These are phyloP conservation scores for Ectropis grisescens DNA, from an alignment of 1,140 invertebrate genomes.

Conservation along the genomic window DNA sequence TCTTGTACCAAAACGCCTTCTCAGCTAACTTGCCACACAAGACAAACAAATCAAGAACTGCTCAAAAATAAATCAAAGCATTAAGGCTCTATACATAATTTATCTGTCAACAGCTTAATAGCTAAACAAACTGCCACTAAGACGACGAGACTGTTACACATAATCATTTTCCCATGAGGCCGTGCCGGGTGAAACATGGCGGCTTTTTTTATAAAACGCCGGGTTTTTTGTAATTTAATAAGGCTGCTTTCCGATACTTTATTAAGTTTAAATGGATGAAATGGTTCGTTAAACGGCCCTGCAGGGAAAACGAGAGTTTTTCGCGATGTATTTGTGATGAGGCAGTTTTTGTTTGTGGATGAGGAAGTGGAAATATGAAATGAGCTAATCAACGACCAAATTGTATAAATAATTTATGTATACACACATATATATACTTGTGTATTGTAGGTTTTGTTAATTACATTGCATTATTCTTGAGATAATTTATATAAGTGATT, in stretches of 20 bases:
- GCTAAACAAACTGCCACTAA: constrained; percentile 35
- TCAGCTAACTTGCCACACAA: no score
- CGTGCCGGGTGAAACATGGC: no score
- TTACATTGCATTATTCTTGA: no score
- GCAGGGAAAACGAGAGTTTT: constrained; percentile 10
- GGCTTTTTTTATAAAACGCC: background rate
- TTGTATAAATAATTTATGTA: no score
- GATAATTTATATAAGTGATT: no score
- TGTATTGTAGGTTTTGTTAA: no score
- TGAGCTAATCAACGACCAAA: no score
- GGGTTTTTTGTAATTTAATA: constrained; percentile 39
- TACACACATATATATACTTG: no score
- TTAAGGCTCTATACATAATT: constrained; percentile 17
- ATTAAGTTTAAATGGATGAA: constrained; percentile 35
- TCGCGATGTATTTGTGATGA: constrained; percentile 1
- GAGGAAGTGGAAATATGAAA: no score
- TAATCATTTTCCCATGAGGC: constrained; percentile 39
- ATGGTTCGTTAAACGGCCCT: constrained; percentile 23
- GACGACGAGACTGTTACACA: constrained; percentile 13
- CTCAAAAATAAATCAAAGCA: no score
- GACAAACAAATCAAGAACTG: no score
- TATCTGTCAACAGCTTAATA: constrained; percentile 37
- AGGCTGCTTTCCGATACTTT: constrained; percentile 40
- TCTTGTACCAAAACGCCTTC: no score
- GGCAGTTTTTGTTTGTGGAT: constrained; percentile 1